A percentile compares a stretch with the other conserved stretches of the same genome.
Evolutionary conservation across 2,797 vertebrate genomes (phyloP).

Genomic region (Salmo trutta): DNA sequence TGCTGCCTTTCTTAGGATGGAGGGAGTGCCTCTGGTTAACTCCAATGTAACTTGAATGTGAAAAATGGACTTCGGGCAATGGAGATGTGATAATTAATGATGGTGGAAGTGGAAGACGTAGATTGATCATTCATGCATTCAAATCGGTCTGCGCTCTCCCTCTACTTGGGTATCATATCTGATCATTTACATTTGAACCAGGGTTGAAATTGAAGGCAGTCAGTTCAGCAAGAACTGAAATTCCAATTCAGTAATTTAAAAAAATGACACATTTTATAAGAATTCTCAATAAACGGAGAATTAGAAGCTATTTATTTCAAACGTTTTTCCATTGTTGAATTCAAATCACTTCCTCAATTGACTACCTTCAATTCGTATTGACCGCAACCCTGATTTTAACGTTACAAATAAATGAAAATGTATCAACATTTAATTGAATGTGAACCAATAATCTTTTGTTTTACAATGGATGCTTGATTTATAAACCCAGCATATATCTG

Average conservation of each 20-base stretch:
- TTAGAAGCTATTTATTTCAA: background rate
- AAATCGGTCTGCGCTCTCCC: slow-evolving; percentile 49
- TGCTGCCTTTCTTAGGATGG: slow-evolving; percentile 61
- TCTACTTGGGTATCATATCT: slow-evolving; percentile 42
- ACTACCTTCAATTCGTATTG: background rate
- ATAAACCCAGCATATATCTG: background rate
- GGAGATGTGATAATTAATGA: slow-evolving; percentile 61
- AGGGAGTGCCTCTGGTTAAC: slow-evolving; percentile 62
- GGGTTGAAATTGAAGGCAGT: background rate
- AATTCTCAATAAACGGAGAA: background rate
- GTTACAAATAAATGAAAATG: background rate
- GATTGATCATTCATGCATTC: slow-evolving; percentile 65
- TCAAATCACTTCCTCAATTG: background rate
- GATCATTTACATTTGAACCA: slow-evolving; percentile 1
- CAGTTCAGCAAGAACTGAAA: background rate
- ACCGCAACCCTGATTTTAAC: background rate
- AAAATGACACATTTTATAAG: background rate
- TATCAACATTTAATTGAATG: background rate
- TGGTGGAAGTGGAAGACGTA: slow-evolving; percentile 42
- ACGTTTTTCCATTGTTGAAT: background rate
- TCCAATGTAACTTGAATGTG: slow-evolving; percentile 62
- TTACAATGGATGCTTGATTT: background rate
- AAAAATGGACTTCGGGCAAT: slow-evolving; percentile 64
- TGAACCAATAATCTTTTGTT: background rate
- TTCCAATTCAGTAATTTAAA: background rate